Percentiles rank a stretch among this genome's conserved stretches.
Evolutionary conservation across 1,140 invertebrate genomes (phyloP).

Genomic region (Cardiocondyla obscurior): DNA sequence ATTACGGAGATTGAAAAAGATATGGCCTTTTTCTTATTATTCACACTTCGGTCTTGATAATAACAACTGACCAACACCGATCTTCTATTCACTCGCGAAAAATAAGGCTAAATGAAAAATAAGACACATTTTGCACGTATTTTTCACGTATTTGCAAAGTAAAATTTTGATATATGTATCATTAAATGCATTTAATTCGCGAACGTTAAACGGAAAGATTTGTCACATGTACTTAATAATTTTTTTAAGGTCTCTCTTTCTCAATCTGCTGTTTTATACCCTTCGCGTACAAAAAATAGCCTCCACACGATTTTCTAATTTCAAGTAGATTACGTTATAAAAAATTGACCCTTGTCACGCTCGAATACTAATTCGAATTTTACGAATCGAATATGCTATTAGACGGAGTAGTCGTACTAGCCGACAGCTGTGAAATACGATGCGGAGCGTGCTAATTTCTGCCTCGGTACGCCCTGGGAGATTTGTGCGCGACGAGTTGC

Average conservation of each 20-base stretch:
- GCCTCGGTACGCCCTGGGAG: neutral
- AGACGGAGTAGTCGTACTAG: neutral
- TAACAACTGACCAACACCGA: neutral
- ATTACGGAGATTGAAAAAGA: conserved; percentile 58
- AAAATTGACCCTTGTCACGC: neutral
- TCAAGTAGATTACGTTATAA: neutral
- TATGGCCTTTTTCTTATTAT: conserved; percentile 59
- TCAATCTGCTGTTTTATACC: no score
- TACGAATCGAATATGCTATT: conserved; percentile 2
- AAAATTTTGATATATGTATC: neutral
- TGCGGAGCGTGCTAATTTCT: conserved; percentile 8
- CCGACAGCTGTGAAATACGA: conserved; percentile 9
- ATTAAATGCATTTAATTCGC: neutral
- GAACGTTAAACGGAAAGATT: neutral
- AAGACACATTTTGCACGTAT: neutral
- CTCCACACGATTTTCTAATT: neutral
- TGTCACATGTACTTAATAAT: no score
- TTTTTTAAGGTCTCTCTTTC: no score
- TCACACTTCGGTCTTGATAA: conserved; percentile 23
- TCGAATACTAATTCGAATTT: neutral
- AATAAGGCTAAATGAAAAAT: neutral
- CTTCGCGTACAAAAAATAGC: neutral
- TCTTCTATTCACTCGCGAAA: no score
- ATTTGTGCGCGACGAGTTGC: conserved; percentile 37
- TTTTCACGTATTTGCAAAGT: neutral